A percentile compares a stretch with the other conserved stretches of the same genome.
These are phyloP conservation scores for Engraulis encrasicolus DNA, from an alignment of 2,113 vertebrate species.

Conservation along the genomic window DNA sequence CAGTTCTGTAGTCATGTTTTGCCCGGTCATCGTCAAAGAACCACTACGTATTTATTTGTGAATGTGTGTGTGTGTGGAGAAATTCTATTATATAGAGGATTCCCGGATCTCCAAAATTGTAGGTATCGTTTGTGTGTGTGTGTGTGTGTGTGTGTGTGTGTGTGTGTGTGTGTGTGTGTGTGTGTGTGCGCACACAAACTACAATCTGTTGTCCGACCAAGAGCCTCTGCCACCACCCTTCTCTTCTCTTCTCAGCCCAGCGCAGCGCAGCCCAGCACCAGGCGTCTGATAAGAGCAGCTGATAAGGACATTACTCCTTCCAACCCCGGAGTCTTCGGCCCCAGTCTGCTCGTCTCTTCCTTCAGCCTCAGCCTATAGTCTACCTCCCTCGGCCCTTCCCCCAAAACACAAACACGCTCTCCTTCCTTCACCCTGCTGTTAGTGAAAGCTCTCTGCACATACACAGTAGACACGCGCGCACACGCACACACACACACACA, in stretches of 20 bases:
- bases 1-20: neutral
- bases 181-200: neutral
- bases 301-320: neutral
- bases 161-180: neutral
- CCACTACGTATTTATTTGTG: neutral
- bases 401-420: slow-evolving; percentile 10
- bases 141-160: neutral
- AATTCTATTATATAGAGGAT: too few relatives aligned
- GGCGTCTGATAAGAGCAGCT: neutral
- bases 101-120: too few relatives aligned
- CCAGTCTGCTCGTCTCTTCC: neutral
- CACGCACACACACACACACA: slow-evolving; percentile 9
- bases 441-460: neutral
- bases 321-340: neutral
- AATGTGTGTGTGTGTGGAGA: too few relatives aligned
- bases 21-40: neutral
- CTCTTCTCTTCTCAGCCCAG: too few relatives aligned
- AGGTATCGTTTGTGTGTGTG: neutral
- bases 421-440: neutral
- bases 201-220: neutral
- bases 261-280: too few relatives aligned
- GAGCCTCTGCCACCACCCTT: neutral
- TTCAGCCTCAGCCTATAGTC: too few relatives aligned
- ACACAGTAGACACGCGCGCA: neutral
- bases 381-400: neutral